Evolutionary conservation across 1,140 invertebrate genomes (phyloP).

Genomic region (Dendrolimus kikuchii): DNA sequence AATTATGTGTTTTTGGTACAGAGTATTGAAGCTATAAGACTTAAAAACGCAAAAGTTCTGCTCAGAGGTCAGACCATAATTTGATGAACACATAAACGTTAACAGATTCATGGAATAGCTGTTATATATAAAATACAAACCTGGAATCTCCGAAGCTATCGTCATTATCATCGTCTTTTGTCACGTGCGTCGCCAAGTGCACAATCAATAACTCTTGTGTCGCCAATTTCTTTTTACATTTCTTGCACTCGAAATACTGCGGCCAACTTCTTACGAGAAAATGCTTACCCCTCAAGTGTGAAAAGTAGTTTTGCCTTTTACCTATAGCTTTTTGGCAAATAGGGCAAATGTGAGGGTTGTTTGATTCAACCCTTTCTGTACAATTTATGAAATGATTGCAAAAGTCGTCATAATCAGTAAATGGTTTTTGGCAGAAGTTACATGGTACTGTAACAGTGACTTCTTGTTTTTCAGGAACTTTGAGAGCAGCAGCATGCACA

Average conservation of each 20-base stretch:
- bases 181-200: constrained; percentile 60
- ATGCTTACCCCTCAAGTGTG: constrained; percentile 35
- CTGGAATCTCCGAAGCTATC: constrained; percentile 32
- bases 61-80: no score
- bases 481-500: constrained; percentile 44
- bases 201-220: constrained; percentile 49
- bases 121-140: constrained; percentile 15
- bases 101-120: no score
- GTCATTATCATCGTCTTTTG: constrained; percentile 42
- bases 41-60: no score
- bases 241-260: constrained; percentile 39
- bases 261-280: no score
- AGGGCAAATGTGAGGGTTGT: constrained; percentile 28
- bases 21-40: no score
- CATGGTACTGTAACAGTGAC: constrained; percentile 36
- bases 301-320: constrained; percentile 34
- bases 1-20: no score
- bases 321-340: constrained; percentile 33
- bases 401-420: constrained; percentile 41
- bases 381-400: constrained; percentile 41
- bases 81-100: no score
- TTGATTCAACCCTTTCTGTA: constrained; percentile 21
- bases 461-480: constrained; percentile 16
- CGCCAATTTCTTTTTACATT: constrained; percentile 45
- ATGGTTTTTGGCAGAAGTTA: constrained; percentile 37